Evolutionary conservation across 2,888 invertebrate species (phyloP), one percentile per base, ranked within the genome.

Genomic region (Machimus atricapillus): DNA sequence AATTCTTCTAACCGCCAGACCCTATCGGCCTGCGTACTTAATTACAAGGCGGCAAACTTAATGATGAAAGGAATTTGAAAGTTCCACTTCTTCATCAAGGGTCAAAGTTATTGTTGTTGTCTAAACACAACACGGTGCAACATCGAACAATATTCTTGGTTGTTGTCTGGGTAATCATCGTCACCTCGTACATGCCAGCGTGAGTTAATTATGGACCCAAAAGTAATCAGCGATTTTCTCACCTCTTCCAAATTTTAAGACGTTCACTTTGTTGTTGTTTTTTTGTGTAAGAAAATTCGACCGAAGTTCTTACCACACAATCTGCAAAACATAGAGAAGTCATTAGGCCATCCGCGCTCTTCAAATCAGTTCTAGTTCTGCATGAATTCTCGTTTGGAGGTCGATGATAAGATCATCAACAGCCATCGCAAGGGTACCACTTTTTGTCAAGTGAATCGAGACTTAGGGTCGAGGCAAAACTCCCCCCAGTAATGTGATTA

Each of bases 51-150:
- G 88, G 88, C 81, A 40, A 77, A 12, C 7, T 43, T 43, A 31
- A 88, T 66, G 88, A 87, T 88, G 88, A 88, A 88, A 88, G 88
- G 58, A 88, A 87, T 56, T 83, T 82, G 74, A 77, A 87, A 52
- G 74, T 43, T 86, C 77, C 88, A 88, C 87, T 86, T 88, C 87
- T 88, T 87, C 87, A 87, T 88, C 85, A 85, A 85, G 85, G 81
- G 31, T 7, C 23, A 16, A 79, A 86, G 43, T 79, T 79, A 31
- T 86, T 86, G 77, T 52, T 78, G 37, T 86, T 86, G 19, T 82
- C 27, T 40, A 27, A 46, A 16, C 27, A 27, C 8, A 46, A 14
- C 19, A 8, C 73, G 40, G 14, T 31, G 46, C 46, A 82, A 9
- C 43, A 58, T 34, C 43, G 56, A 34, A 31, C 19, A 40, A 23